Evolutionary conservation across 2,113 vertebrate species (phyloP).

Genomic region (Ceuthmochares aereus): DNA sequence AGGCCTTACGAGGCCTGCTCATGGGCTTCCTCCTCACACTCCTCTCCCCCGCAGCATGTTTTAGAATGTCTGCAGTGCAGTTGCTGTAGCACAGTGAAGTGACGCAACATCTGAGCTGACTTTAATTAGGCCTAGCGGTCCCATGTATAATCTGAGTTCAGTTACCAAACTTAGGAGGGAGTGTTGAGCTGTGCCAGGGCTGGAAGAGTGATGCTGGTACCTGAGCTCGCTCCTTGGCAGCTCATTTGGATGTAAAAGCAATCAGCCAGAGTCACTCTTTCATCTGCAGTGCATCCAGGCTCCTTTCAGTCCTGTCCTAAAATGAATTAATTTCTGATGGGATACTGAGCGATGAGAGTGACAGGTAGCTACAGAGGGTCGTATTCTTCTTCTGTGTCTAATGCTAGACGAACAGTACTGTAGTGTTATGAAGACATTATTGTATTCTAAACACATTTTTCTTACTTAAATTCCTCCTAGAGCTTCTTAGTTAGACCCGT

Average conservation of each 20-base stretch:
- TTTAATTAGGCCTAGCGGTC: not conserved
- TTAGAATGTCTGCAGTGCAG: not conserved
- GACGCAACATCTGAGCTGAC: not conserved
- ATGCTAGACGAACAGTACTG: not conserved
- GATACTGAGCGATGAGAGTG: not conserved
- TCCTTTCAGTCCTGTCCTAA: not conserved
- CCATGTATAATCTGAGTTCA: not conserved
- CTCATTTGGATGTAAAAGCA: not conserved
- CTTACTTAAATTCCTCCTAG: not conserved
- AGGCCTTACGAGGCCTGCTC: not conserved
- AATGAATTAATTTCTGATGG: not conserved
- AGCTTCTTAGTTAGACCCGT: not conserved
- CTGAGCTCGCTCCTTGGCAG: fast-evolving
- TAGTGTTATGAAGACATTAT: not conserved
- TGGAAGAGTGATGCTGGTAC: not conserved
- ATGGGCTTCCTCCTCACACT: not conserved
- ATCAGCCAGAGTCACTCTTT: not conserved
- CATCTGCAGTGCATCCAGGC: not conserved
- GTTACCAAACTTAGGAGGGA: not conserved
- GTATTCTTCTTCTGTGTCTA: not conserved
- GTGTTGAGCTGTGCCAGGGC: not conserved
- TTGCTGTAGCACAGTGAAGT: not conserved
- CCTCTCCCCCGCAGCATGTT: not conserved
- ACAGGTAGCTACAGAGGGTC: not conserved
- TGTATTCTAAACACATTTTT: not conserved